Evolutionary conservation across 2,113 vertebrate genomes (phyloP).

Genomic region (Dendropsophus ebraccatus): DNA sequence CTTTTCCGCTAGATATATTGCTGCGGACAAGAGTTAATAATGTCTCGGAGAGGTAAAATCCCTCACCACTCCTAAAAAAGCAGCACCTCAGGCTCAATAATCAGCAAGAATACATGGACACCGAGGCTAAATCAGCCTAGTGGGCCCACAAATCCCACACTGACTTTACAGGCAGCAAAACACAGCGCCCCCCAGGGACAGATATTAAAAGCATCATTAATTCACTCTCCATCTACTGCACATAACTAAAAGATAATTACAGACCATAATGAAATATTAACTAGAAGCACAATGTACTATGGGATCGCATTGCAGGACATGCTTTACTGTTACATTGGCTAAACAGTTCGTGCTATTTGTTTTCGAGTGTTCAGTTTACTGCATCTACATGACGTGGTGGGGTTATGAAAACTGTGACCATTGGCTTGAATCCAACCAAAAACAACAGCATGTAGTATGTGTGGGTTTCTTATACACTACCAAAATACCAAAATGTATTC

Average conservation of each 20-base stretch:
- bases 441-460: no score
- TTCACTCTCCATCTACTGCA: background rate
- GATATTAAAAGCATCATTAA: background rate
- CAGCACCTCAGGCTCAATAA: slow-evolving; percentile 2
- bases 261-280: background rate
- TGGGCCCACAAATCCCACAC: background rate
- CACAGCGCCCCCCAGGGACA: background rate
- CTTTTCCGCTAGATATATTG: background rate
- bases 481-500: background rate
- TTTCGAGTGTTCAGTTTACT: no score
- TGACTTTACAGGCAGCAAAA: background rate
- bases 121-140: background rate
- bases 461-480: no score
- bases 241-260: background rate
- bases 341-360: background rate
- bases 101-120: background rate
- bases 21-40: background rate
- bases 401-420: no score
- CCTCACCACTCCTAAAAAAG: background rate
- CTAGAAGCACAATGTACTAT: background rate
- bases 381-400: no score
- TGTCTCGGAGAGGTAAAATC: background rate
- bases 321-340: background rate
- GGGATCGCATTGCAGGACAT: background rate
- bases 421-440: no score